phyloP scores from a whole-genome alignment of 2,888 invertebrate species.

The Junonia oenone region DNA sequence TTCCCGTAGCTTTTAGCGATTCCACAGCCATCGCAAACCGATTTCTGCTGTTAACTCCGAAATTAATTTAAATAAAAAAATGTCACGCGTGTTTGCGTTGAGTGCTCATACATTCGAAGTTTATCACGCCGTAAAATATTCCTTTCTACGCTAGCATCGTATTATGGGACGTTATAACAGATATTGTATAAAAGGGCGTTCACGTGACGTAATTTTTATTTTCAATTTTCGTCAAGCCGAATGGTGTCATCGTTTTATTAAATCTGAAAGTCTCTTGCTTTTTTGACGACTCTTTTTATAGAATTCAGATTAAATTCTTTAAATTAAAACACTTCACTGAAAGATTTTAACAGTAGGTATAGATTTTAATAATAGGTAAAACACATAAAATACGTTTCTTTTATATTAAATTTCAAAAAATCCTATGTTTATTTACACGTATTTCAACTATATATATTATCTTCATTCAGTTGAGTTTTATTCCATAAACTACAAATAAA shows the following conservation, averaged over 20 bases:
- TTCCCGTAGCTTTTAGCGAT: constrained; percentile 6
- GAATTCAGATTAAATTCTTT: too few species aligned
- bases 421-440: too few species aligned
- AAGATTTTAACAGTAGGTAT: too few species aligned
- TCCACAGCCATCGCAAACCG: constrained; percentile 11
- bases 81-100: constrained; percentile 2
- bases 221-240: not conserved
- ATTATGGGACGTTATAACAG: constrained; percentile 2
- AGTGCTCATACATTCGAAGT: constrained; percentile 2
- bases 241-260: not conserved
- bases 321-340: too few species aligned
- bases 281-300: not conserved
- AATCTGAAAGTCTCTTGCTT: not conserved
- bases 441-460: too few species aligned
- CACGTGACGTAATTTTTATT: not conserved
- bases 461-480: too few species aligned
- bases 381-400: too few species aligned
- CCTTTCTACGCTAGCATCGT: constrained; percentile 3
- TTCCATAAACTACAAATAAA: too few species aligned
- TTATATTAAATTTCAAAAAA: too few species aligned
- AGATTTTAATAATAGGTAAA: too few species aligned
- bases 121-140: constrained; percentile 20
- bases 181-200: not conserved
- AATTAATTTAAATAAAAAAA: constrained; percentile 13
- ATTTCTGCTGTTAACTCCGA: constrained; percentile 10